phyloP scores from a whole-genome alignment of 2,113 vertebrate genomes.

The Mugil cephalus region DNA sequence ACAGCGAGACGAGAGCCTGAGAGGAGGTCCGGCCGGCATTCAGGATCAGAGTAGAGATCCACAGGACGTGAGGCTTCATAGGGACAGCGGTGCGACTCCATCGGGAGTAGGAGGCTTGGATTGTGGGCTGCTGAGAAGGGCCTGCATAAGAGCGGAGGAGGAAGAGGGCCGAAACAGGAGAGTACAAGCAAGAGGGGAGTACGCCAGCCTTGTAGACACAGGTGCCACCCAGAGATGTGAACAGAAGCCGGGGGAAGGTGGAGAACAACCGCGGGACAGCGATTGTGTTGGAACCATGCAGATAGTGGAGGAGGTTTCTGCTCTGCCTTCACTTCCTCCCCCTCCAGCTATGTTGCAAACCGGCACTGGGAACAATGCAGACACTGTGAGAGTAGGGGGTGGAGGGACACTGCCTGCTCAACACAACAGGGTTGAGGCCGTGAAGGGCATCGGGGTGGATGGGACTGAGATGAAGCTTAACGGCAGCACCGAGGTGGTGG shows the following conservation, averaged over 20 bases:
- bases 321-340: slow-evolving; percentile 83
- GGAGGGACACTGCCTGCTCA: slow-evolving; percentile 78
- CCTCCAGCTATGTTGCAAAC: slow-evolving; percentile 92
- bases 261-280: slow-evolving; percentile 82
- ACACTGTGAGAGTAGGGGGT: slow-evolving; percentile 70
- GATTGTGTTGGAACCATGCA: slow-evolving; percentile 89
- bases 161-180: slow-evolving; percentile 30
- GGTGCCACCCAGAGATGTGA: slow-evolving; percentile 89
- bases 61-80: slow-evolving; percentile 44
- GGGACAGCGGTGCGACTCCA: slow-evolving; percentile 54
- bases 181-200: slow-evolving; percentile 59
- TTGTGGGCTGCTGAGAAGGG: slow-evolving; percentile 39
- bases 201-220: slow-evolving; percentile 77
- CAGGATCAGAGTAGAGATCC: slow-evolving; percentile 61
- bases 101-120: slow-evolving; percentile 44
- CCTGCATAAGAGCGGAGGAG: slow-evolving; percentile 52
- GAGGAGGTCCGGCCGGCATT: slow-evolving; percentile 55
- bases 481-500: slow-evolving; percentile 70
- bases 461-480: slow-evolving; percentile 41
- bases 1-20: slow-evolving; percentile 79
- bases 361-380: slow-evolving; percentile 87
- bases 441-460: neutral
- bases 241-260: slow-evolving; percentile 88
- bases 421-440: slow-evolving; percentile 77
- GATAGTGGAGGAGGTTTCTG: slow-evolving; percentile 93